Evolutionary conservation across 2,888 invertebrate species (phyloP).

Genomic region (Mesoligia furuncula): DNA sequence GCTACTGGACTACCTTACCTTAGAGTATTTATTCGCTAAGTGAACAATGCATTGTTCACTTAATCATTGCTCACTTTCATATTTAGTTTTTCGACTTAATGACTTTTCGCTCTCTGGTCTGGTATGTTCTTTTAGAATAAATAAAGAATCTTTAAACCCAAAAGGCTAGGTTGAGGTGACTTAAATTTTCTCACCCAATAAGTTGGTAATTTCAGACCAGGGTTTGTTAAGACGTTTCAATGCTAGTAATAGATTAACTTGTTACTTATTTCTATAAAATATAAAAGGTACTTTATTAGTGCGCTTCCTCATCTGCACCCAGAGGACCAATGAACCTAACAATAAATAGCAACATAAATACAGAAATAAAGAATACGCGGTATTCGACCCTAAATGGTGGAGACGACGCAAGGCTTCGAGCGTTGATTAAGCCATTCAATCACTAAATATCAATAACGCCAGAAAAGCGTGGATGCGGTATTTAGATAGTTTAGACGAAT

Average conservation of each 20-base stretch:
- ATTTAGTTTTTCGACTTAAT: no score
- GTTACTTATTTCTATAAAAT: background rate
- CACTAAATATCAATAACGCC: slow-evolving; percentile 26
- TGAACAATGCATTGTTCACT: no score
- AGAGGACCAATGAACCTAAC: slow-evolving; percentile 29
- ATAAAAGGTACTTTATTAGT: slow-evolving; percentile 12
- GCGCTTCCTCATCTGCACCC: background rate
- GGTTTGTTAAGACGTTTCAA: no score
- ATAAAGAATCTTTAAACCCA: no score
- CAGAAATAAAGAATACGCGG: slow-evolving; percentile 34
- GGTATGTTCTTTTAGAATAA: no score
- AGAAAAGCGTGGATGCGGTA: slow-evolving; percentile 38
- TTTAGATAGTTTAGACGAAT: background rate
- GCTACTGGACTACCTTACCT: no score
- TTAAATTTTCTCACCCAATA: background rate
- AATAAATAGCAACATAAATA: slow-evolving; percentile 28
- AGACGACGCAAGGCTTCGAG: slow-evolving; percentile 55
- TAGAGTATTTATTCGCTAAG: no score
- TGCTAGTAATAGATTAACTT: background rate
- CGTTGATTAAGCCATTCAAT: slow-evolving; percentile 61
- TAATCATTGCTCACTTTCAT: no score
- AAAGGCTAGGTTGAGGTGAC: background rate
- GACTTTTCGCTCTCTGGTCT: no score
- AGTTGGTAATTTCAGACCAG: background rate
- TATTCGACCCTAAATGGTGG: slow-evolving; percentile 29